Evolutionary conservation across 2,888 invertebrate species (phyloP).

Genomic region (Lamellibrachia satsuma): DNA sequence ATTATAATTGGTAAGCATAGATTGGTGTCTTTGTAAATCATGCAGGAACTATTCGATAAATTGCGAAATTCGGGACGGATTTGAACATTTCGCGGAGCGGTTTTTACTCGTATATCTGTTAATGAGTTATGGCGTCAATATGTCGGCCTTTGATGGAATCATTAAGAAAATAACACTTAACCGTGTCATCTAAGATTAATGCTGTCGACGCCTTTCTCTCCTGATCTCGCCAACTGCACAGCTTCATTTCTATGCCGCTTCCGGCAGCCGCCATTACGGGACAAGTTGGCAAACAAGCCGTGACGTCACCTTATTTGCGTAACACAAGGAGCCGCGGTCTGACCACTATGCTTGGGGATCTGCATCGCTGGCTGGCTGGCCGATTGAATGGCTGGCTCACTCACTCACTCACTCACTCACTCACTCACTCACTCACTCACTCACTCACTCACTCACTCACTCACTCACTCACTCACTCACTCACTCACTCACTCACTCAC

Average conservation of each 20-base stretch:
- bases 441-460: neutral
- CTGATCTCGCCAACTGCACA: neutral
- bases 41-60: neutral
- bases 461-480: neutral
- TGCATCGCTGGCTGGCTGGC: neutral
- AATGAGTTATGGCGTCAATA: neutral
- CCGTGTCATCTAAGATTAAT: slow-evolving; percentile 11
- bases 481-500: neutral
- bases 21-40: neutral
- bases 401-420: neutral
- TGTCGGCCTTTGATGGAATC: slow-evolving; percentile 2
- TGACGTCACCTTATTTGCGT: slow-evolving; percentile 17
- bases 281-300: neutral
- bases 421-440: neutral
- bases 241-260: neutral
- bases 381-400: neutral
- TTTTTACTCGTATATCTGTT: neutral
- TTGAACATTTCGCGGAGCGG: neutral
- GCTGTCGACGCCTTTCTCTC: neutral
- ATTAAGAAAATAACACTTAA: neutral
- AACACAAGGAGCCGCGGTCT: neutral
- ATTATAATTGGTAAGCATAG: neutral
- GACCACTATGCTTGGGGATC: neutral
- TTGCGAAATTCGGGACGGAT: neutral
- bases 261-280: neutral